A percentile compares a stretch with the other conserved stretches of the same genome.
phyloP scores from a whole-genome alignment of 2,113 vertebrate species.

The Talpa occidentalis region DNA sequence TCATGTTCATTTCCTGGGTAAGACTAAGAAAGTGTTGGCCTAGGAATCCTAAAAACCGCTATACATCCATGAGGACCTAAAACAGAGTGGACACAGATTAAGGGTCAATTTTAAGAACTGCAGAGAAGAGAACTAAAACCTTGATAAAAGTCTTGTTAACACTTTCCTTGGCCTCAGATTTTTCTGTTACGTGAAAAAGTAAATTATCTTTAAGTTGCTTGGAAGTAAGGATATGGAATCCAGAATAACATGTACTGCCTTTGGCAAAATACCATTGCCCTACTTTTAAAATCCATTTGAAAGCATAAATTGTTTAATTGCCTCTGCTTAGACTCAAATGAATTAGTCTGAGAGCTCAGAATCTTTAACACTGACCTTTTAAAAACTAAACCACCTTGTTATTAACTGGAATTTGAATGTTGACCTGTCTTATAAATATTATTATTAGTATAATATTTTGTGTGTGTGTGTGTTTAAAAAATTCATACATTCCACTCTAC shows the following conservation, averaged over 20 bases:
- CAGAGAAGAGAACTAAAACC: neutral
- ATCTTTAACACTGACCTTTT: neutral
- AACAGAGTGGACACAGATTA: neutral
- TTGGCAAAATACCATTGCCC: neutral
- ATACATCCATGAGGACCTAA: neutral
- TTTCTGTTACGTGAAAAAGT: neutral
- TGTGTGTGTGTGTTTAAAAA: slow-evolving; percentile 15
- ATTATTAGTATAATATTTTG: neutral
- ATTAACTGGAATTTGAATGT: neutral
- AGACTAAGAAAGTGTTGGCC: neutral
- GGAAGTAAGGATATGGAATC: neutral
- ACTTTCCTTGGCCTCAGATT: neutral
- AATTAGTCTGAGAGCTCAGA: neutral
- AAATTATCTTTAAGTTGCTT: neutral
- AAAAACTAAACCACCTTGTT: neutral
- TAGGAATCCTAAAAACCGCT: neutral
- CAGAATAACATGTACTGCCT: neutral
- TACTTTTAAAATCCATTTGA: slow-evolving; percentile 36
- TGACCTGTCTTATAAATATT: neutral
- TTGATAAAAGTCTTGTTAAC: neutral
- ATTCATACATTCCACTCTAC: neutral
- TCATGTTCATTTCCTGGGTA: neutral
- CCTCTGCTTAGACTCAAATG: neutral
- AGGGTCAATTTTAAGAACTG: neutral
- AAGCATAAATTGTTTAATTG: neutral